These are phyloP conservation scores for Dermatophagoides farinae DNA, from an alignment of 1,140 invertebrate species.

Conservation along the genomic window DNA sequence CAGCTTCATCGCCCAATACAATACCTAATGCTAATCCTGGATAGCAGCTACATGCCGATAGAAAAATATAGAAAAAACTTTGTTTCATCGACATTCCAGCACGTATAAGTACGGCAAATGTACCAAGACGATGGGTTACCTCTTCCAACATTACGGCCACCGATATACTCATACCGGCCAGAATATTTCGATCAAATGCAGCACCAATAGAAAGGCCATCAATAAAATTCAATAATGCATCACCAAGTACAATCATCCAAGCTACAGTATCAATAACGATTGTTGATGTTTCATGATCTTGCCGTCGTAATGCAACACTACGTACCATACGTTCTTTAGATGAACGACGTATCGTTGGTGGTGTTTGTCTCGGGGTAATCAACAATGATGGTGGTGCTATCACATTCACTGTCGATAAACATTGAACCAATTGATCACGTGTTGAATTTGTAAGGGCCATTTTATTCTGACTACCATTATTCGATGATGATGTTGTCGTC, in stretches of 20 bases:
- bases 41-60: slow-evolving; percentile 43
- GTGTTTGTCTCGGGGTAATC: neutral
- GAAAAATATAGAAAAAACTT: slow-evolving; percentile 41
- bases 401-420: slow-evolving; percentile 10
- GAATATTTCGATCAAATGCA: slow-evolving; percentile 36
- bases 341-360: neutral
- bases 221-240: slow-evolving; percentile 16
- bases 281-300: slow-evolving; percentile 13
- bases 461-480: neutral
- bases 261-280: slow-evolving; percentile 14
- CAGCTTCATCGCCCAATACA: slow-evolving; percentile 31
- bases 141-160: slow-evolving; percentile 45
- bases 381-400: neutral
- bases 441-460: neutral
- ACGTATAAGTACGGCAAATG: slow-evolving; percentile 47
- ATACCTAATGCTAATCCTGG: slow-evolving; percentile 38
- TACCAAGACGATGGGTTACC: slow-evolving; percentile 46
- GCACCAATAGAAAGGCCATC: slow-evolving; percentile 27
- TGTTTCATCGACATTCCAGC: slow-evolving; percentile 42
- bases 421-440: slow-evolving; percentile 7
- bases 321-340: slow-evolving; percentile 9
- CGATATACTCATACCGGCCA: slow-evolving; percentile 41
- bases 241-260: slow-evolving; percentile 17
- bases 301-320: slow-evolving; percentile 9
- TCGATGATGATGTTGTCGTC: neutral